Percentiles rank a stretch among this genome's conserved stretches.
These are phyloP conservation scores for Ptychoptera albimana DNA, from an alignment of 2,888 invertebrate genomes.

Conservation along the genomic window DNA sequence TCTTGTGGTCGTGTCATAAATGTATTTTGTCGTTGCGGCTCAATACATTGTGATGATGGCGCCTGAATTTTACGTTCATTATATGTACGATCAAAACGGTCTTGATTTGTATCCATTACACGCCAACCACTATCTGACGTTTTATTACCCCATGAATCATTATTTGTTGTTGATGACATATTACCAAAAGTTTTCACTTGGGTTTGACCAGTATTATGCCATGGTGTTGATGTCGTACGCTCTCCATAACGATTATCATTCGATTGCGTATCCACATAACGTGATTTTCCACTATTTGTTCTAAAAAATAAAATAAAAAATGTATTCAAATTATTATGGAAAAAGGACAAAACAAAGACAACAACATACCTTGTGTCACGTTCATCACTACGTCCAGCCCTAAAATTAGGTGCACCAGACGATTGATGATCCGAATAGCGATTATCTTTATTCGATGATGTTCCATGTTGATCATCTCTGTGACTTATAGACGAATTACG, in stretches of 20 bases:
- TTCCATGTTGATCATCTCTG: slow-evolving; percentile 14
- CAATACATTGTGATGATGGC: slow-evolving; percentile 19
- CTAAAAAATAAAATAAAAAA: not conserved
- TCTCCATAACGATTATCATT: slow-evolving; percentile 11
- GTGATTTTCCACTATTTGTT: slow-evolving; percentile 5
- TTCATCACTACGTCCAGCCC: slow-evolving; percentile 6
- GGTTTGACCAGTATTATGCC: slow-evolving; percentile 14
- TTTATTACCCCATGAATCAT: slow-evolving; percentile 19
- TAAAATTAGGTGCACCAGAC: slow-evolving; percentile 9
- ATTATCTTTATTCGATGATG: slow-evolving; percentile 3
- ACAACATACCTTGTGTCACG: slow-evolving; percentile 6
- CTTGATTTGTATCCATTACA: slow-evolving; percentile 20
- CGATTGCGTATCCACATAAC: slow-evolving; percentile 7
- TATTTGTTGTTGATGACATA: slow-evolving; percentile 18
- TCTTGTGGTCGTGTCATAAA: slow-evolving; percentile 23
- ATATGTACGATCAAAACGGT: slow-evolving; percentile 29
- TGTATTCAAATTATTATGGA: not conserved
- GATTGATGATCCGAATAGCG: slow-evolving; percentile 6
- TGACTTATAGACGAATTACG: slow-evolving; percentile 17
- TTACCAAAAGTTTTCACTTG: slow-evolving; percentile 25
- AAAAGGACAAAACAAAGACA: not conserved
- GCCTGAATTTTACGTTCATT: slow-evolving; percentile 20
- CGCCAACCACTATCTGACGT: slow-evolving; percentile 24
- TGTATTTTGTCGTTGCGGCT: slow-evolving; percentile 18
- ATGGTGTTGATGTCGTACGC: slow-evolving; percentile 14